phyloP scores from a whole-genome alignment of 2,888 invertebrate species.

The Agriotes lineatus region DNA sequence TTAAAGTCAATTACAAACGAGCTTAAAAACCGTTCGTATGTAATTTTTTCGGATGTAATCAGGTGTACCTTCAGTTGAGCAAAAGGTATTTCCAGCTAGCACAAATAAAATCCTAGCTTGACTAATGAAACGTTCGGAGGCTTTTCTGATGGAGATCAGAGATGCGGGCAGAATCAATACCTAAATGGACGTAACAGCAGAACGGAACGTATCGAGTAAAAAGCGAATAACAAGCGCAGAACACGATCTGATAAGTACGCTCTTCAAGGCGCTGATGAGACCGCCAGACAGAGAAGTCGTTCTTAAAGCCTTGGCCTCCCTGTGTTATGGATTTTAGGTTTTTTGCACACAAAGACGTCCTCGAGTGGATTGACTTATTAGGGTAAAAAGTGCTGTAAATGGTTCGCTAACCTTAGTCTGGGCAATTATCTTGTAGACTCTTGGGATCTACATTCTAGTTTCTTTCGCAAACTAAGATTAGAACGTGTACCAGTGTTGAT shows the following conservation, averaged over 20 bases:
- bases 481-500: background rate
- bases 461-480: background rate
- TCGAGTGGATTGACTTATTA: conserved; percentile 11
- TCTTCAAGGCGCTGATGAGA: conserved; percentile 52
- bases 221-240: conserved; percentile 55
- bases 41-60: too few species aligned
- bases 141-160: conserved; percentile 16
- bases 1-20: too few species aligned
- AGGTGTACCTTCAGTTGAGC: too few species aligned
- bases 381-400: conserved; percentile 6
- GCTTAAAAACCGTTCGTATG: too few species aligned
- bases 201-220: conserved; percentile 46
- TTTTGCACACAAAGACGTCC: conserved; percentile 18
- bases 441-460: background rate
- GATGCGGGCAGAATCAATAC: conserved; percentile 52
- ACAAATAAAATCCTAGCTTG: conserved; percentile 10
- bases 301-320: conserved; percentile 25
- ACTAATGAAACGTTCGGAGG: conserved; percentile 21
- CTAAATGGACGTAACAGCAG: conserved; percentile 50
- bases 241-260: conserved; percentile 58
- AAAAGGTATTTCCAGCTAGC: background rate
- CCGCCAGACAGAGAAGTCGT: conserved; percentile 47
- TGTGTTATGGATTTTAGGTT: conserved; percentile 27
- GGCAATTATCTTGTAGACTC: background rate
- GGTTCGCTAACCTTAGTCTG: background rate